phyloP scores from a whole-genome alignment of 2,113 vertebrate species.

The Mormyrus lacerda region DNA sequence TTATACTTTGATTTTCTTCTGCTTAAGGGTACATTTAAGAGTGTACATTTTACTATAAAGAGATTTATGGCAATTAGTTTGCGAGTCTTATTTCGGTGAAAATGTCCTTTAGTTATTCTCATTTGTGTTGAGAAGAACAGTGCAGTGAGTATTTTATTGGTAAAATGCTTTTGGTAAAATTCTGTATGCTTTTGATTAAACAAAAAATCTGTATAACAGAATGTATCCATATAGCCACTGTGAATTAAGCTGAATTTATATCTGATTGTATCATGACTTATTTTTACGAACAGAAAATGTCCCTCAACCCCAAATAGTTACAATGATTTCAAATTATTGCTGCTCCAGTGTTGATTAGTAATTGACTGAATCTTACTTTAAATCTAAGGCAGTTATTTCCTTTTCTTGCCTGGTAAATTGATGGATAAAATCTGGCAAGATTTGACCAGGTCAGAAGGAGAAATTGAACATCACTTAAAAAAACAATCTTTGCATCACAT shows the following conservation, averaged over 20 bases:
- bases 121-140: not conserved
- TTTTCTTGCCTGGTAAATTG: not conserved
- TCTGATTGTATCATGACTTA: not conserved
- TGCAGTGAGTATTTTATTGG: not conserved
- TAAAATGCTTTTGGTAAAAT: not conserved
- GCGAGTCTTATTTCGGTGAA: not conserved
- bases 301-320: not conserved
- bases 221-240: not conserved
- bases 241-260: not conserved
- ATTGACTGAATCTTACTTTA: not conserved
- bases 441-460: not conserved
- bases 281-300: not conserved
- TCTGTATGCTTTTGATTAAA: not conserved
- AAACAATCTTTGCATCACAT: not conserved
- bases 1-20: not conserved
- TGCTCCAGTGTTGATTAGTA: not conserved
- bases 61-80: not conserved
- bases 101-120: not conserved
- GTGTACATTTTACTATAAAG: not conserved
- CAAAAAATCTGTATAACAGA: not conserved
- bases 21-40: not conserved
- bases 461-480: not conserved
- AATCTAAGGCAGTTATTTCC: not conserved
- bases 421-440: not conserved
- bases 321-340: not conserved